Percentiles rank a stretch among this genome's conserved stretches.
phyloP scores from a whole-genome alignment of 2,797 vertebrate genomes.

The Nothura maculosa region DNA sequence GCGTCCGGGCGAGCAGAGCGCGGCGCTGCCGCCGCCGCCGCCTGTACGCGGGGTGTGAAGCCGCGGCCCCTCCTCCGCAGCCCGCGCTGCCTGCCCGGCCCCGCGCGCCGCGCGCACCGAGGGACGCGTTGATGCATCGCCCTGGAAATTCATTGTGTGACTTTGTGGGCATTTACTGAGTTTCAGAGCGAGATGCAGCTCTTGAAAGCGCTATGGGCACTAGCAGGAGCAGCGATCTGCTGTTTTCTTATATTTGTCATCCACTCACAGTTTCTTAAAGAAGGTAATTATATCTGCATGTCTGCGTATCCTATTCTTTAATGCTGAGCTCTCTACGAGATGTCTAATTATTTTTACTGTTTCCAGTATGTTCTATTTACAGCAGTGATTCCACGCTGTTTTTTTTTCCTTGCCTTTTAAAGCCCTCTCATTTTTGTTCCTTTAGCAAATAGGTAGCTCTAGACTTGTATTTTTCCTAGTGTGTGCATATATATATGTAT shows the following conservation, averaged over 20 bases:
- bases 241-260: slow-evolving; percentile 94
- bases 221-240: slow-evolving; percentile 96
- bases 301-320: slow-evolving; percentile 64
- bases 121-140: slow-evolving; percentile 77
- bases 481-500: neutral
- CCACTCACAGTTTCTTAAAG: slow-evolving; percentile 95
- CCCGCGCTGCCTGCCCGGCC: slow-evolving; percentile 64
- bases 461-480: slow-evolving; percentile 19
- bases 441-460: slow-evolving; percentile 35
- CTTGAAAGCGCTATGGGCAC: slow-evolving; percentile 95
- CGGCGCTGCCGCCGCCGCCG: slow-evolving; percentile 59
- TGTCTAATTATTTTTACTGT: slow-evolving; percentile 70
- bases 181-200: slow-evolving; percentile 94
- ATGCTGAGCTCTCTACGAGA: slow-evolving; percentile 55
- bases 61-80: slow-evolving; percentile 70
- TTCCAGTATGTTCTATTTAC: slow-evolving; percentile 72
- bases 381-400: slow-evolving; percentile 37
- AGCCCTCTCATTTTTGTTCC: slow-evolving; percentile 14
- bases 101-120: slow-evolving; percentile 73
- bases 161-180: slow-evolving; percentile 85
- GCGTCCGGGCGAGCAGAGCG: slow-evolving; percentile 67
- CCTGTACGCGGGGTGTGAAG: slow-evolving; percentile 67
- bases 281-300: slow-evolving; percentile 91
- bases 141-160: slow-evolving; percentile 79
- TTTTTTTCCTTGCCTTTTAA: neutral